Conservation (phyloP, 2,888 invertebrate genomes). For the Parnassius glacialis region DNA sequence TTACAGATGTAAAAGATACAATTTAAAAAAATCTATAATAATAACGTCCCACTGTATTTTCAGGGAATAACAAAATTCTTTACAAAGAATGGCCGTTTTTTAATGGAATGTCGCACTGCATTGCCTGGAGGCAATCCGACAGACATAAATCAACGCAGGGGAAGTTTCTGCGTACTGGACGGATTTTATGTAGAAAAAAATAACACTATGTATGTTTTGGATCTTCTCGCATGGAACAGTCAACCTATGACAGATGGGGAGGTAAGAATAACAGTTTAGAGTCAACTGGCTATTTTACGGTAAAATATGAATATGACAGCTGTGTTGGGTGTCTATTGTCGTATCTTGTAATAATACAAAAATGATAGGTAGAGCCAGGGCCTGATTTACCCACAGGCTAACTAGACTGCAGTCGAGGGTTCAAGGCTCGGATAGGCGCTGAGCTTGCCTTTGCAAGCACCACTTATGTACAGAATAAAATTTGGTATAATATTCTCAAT, state of each 20-base stretch:
- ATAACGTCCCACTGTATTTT: neutral
- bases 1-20: too few species aligned
- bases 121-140: constrained; percentile 86
- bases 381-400: too few species aligned
- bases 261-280: constrained; percentile 65
- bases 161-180: constrained; percentile 87
- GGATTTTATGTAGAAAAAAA: constrained; percentile 85
- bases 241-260: constrained; percentile 87
- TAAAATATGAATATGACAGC: neutral
- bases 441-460: too few species aligned
- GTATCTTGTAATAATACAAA: neutral
- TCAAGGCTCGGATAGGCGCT: too few species aligned
- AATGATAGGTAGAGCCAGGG: too few species aligned
- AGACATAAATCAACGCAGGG: constrained; percentile 23
- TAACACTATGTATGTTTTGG: constrained; percentile 88
- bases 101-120: constrained; percentile 80
- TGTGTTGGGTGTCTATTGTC: neutral
- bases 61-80: constrained; percentile 87
- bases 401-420: too few species aligned
- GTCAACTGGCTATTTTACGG: too few species aligned
- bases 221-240: constrained; percentile 90
- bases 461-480: too few species aligned
- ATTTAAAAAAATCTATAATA: too few species aligned
- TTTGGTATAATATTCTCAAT: too few species aligned
- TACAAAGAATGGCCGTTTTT: constrained; percentile 82